A percentile compares a stretch with the other conserved stretches of the same genome.
phyloP scores from a whole-genome alignment of 1,140 invertebrate genomes.

The Pogonomyrmex californicus region DNA sequence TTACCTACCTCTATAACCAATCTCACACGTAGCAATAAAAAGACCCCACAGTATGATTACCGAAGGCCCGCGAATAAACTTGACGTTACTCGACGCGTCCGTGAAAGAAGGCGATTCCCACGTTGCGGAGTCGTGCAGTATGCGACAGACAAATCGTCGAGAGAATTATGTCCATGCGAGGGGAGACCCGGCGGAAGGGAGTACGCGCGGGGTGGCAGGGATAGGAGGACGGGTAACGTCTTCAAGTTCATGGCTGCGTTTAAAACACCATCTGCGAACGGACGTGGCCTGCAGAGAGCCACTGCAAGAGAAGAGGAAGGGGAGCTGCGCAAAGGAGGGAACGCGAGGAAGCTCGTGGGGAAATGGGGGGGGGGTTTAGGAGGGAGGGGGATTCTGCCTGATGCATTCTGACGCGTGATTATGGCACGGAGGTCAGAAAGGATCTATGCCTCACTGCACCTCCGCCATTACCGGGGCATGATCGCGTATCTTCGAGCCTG shows the following conservation, averaged over 20 bases:
- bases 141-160: constrained; percentile 65
- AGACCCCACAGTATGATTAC: constrained; percentile 59
- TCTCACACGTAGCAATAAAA: constrained; percentile 57
- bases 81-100: constrained; percentile 60
- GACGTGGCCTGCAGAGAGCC: constrained; percentile 65
- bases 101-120: constrained; percentile 71
- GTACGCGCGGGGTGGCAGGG: constrained; percentile 14
- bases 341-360: constrained; percentile 4
- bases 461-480: constrained; percentile 74
- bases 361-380: background rate
- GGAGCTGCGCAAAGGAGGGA: constrained; percentile 33
- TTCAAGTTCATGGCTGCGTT: constrained; percentile 75
- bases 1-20: constrained; percentile 51
- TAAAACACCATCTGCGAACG: constrained; percentile 74
- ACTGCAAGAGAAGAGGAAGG: constrained; percentile 28
- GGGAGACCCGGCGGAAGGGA: constrained; percentile 57
- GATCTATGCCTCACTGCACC: constrained; percentile 78
- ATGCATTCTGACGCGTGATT: constrained; percentile 78
- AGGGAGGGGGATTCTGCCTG: constrained; percentile 62
- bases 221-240: constrained; percentile 58
- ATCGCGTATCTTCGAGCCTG: constrained; percentile 69
- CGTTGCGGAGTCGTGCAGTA: constrained; percentile 65
- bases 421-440: constrained; percentile 77
- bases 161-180: constrained; percentile 59
- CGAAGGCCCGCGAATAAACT: constrained; percentile 60